Evolutionary conservation across 2,888 invertebrate species (phyloP).

Genomic region (Syrphus vitripennis): DNA sequence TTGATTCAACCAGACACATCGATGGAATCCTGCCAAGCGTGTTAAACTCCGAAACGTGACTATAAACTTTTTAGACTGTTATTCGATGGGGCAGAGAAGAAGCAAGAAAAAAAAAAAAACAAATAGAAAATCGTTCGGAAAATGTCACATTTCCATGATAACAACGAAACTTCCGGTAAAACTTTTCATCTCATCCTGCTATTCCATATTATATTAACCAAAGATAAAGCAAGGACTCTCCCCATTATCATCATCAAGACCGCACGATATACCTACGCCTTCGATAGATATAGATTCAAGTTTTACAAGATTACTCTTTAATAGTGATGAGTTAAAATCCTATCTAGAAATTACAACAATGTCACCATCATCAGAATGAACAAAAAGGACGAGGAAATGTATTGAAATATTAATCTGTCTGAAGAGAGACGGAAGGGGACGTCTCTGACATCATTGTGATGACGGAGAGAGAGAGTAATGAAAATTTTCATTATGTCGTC

Average conservation of each 20-base stretch:
- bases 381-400: constrained; percentile 9
- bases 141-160: constrained; percentile 68
- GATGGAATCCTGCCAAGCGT: constrained; percentile 65
- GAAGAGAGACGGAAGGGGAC: background rate
- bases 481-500: constrained; percentile 64
- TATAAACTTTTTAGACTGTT: constrained; percentile 70
- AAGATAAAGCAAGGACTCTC: constrained; percentile 1
- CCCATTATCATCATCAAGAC: background rate
- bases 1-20: constrained; percentile 47
- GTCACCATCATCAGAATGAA: background rate
- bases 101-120: constrained; percentile 1
- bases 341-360: background rate
- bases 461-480: constrained; percentile 34
- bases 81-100: constrained; percentile 11
- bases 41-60: constrained; percentile 66
- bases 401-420: constrained; percentile 62
- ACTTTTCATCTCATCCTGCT: constrained; percentile 37
- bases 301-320: constrained; percentile 32
- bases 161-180: constrained; percentile 65
- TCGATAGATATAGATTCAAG: constrained; percentile 48
- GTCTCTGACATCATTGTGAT: background rate
- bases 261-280: constrained; percentile 6
- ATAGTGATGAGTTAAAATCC: constrained; percentile 7
- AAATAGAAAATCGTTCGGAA: constrained; percentile 47
- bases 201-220: constrained; percentile 21